phyloP scores from a whole-genome alignment of 2,113 vertebrate species.

The Leuciscus idus region DNA sequence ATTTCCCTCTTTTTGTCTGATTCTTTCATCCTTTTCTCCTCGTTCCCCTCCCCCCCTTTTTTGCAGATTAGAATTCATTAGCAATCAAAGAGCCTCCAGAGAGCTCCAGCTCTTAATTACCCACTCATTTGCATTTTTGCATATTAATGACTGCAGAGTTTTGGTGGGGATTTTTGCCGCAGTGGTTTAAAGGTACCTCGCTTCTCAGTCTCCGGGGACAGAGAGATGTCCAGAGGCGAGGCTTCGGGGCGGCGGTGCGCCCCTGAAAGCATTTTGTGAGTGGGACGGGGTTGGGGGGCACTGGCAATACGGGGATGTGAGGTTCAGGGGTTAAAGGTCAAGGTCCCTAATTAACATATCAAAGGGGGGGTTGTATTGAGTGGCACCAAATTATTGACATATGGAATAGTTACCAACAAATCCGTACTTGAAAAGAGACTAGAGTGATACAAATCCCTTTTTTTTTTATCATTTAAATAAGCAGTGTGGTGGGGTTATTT shows the following conservation, averaged over 20 bases:
- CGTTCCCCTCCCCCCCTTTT: slow-evolving; percentile 77
- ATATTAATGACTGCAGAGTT: slow-evolving; percentile 87
- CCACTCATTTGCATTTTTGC: slow-evolving; percentile 87
- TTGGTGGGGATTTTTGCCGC: slow-evolving; percentile 77
- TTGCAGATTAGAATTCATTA: slow-evolving; percentile 88
- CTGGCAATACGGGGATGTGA: slow-evolving; percentile 47
- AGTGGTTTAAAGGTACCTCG: slow-evolving; percentile 83
- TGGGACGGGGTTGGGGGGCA: slow-evolving; percentile 64
- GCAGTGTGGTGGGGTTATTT: not conserved
- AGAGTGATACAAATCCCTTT: slow-evolving; percentile 18
- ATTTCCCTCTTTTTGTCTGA: slow-evolving; percentile 70
- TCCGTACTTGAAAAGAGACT: slow-evolving; percentile 29
- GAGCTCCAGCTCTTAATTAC: slow-evolving; percentile 86
- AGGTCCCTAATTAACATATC: slow-evolving; percentile 80
- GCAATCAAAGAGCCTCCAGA: slow-evolving; percentile 87
- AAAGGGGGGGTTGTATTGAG: slow-evolving; percentile 74
- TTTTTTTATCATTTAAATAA: not conserved
- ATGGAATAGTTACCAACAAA: slow-evolving; percentile 72
- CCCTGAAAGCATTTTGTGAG: slow-evolving; percentile 56
- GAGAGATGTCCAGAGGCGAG: slow-evolving; percentile 75
- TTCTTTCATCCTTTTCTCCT: slow-evolving; percentile 75
- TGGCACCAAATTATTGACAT: slow-evolving; percentile 77
- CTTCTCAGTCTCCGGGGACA: slow-evolving; percentile 66
- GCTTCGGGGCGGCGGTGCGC: slow-evolving; percentile 70
- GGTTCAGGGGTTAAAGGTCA: slow-evolving; percentile 60